Evolutionary conservation across 2,888 invertebrate species (phyloP).

Genomic region (Hyles lineata): DNA sequence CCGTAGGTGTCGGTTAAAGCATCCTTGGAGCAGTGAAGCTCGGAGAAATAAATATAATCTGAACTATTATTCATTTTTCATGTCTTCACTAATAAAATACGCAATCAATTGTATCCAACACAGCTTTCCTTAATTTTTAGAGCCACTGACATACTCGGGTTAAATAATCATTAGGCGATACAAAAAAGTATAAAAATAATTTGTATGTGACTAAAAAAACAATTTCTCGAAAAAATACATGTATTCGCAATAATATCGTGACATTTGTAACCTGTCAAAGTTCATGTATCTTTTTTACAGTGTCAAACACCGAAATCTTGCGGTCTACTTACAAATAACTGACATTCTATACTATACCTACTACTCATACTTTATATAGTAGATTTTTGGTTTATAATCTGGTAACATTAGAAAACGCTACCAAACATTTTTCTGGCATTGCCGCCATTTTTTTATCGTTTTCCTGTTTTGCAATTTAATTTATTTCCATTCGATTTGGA

Average conservation of each 20-base stretch:
- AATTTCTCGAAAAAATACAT: slow-evolving; percentile 20
- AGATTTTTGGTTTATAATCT: background rate
- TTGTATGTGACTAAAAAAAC: background rate
- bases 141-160: slow-evolving; percentile 1
- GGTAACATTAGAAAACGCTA: slow-evolving; percentile 34
- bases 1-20: slow-evolving; percentile 90
- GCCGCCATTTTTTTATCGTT: slow-evolving; percentile 73
- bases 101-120: slow-evolving; percentile 30
- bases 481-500: slow-evolving; percentile 35
- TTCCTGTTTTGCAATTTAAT: slow-evolving; percentile 47
- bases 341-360: slow-evolving; percentile 8
- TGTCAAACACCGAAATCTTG: background rate
- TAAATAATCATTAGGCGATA: slow-evolving; percentile 8
- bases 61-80: slow-evolving; percentile 81
- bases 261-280: slow-evolving; percentile 13
- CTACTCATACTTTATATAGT: background rate
- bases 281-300: background rate
- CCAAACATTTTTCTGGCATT: slow-evolving; percentile 53
- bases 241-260: background rate
- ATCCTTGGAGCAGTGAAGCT: slow-evolving; percentile 87
- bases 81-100: slow-evolving; percentile 41
- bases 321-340: slow-evolving; percentile 3
- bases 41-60: slow-evolving; percentile 74
- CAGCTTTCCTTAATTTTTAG: background rate
- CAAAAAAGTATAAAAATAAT: background rate